A percentile compares a stretch with the other conserved stretches of the same genome.
phyloP scores from a whole-genome alignment of 1,140 invertebrate genomes.

The Wasmannia auropunctata region DNA sequence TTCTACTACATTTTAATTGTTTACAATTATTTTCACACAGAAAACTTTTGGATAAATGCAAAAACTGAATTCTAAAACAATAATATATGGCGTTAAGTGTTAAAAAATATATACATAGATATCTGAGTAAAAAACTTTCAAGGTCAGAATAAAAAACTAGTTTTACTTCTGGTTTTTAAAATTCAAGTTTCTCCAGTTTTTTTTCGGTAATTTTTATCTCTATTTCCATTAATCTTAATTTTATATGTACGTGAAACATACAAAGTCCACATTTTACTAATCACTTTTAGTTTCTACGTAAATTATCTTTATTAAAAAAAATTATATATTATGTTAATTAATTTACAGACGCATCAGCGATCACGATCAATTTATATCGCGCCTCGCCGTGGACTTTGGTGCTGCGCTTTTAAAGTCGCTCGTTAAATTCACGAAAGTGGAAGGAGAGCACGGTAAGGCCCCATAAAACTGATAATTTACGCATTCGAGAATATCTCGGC shows the following conservation, averaged over 20 bases:
- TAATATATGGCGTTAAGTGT: too few species aligned
- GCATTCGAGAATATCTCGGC: constrained; percentile 77
- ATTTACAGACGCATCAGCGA: constrained; percentile 27
- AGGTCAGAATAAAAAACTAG: too few species aligned
- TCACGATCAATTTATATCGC: constrained; percentile 35
- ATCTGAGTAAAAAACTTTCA: too few species aligned
- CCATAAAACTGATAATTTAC: constrained; percentile 81
- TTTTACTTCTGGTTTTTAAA: too few species aligned
- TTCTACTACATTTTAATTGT: too few species aligned
- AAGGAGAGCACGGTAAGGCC: constrained; percentile 60
- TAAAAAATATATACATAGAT: too few species aligned
- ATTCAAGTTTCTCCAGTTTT: too few species aligned
- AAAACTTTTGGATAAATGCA: too few species aligned
- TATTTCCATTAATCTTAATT: background rate
- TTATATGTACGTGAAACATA: background rate
- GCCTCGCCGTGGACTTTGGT: background rate
- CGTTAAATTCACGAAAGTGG: constrained; percentile 53
- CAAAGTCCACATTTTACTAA: background rate
- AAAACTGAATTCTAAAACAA: too few species aligned
- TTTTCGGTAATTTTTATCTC: too few species aligned
- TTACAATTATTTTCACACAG: too few species aligned
- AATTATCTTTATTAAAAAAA: background rate
- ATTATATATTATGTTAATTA: constrained; percentile 6
- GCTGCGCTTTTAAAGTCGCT: constrained; percentile 28
- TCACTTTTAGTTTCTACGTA: background rate